Base-by-base conservation (phyloP, 2,888 invertebrate species). In the Furcula furcula region DNA sequence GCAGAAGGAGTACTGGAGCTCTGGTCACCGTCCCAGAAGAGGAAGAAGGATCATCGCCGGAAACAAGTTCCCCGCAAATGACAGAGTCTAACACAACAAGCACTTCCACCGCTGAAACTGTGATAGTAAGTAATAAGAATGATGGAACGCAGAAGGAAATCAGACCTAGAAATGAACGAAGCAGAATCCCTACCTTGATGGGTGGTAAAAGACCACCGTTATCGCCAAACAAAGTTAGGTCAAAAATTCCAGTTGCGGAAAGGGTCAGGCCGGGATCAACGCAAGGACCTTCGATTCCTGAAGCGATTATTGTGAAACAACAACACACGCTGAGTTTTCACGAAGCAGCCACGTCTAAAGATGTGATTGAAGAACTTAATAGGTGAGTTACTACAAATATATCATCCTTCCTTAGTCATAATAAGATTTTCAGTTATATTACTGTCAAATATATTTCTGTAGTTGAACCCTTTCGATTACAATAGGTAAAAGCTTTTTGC, bases 321-420 rank as follows among this genome's bases (percentile, higher is more conserved):
- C 91, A 91, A 37, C 85, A 93, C 55, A 91, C 91, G 5, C 75
- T 93, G 38, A 93, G 93, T 76, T 94, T 94, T 65, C 93, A 93
- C 58, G 93, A 94, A 64, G 90, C 92, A 42, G 93, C 94, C 7
- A 93, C 94, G 20, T 93, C 93, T 25, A 94, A 94, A 65, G 94
- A 94, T 67, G 93, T 94, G 33, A 94, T 94, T 53, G 94, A 94
- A 58, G 94, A 94, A 64, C 82, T 94, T 10, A 94, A 94, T 68
- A 90, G 89, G 89, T 86, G 39, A 63, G 58, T 27, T 4, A 25
- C 13, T n/a, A n/a, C n/a, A n/a, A n/a, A n/a, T n/a, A n/a, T n/a
- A n/a, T n/a, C n/a, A n/a, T n/a, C n/a, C n/a, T n/a, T n/a, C n/a
- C n/a, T n/a, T n/a, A n/a, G n/a, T n/a, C n/a, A n/a, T n/a, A n/a